These are phyloP conservation scores for Adelges cooleyi DNA, from an alignment of 1,140 invertebrate genomes.

Conservation along the genomic window DNA sequence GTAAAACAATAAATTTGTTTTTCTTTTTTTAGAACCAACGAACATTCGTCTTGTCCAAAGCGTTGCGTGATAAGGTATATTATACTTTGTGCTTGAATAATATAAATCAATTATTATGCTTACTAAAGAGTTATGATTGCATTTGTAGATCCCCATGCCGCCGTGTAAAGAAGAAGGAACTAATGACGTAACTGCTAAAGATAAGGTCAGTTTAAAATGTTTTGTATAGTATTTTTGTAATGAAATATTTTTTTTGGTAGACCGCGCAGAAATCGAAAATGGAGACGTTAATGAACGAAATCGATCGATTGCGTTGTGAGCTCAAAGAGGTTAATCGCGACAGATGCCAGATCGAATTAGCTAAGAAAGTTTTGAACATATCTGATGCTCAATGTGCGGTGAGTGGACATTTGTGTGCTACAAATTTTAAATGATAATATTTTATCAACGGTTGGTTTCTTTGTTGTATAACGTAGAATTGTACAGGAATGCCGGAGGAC, in stretches of 20 bases:
- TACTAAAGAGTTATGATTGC: too few species aligned
- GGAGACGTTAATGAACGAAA: not conserved
- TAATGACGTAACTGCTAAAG: too few species aligned
- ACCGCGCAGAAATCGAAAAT: not conserved
- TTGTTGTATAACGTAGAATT: not conserved
- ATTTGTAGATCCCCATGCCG: too few species aligned
- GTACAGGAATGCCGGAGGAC: not conserved
- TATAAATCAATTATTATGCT: not conserved
- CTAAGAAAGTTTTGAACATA: constrained; percentile 10
- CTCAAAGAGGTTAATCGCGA: not conserved
- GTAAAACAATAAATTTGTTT: not conserved
- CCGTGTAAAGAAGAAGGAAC: too few species aligned
- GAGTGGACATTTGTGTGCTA: not conserved
- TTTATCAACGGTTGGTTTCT: too few species aligned
- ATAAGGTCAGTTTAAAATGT: too few species aligned
- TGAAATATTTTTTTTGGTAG: too few species aligned
- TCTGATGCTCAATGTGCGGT: not conserved
- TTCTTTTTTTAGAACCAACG: constrained; percentile 5
- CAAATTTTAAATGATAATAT: too few species aligned
- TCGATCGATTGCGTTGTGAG: not conserved
- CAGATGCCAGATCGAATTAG: constrained; percentile 1
- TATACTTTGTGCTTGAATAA: not conserved
- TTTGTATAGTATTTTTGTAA: too few species aligned
- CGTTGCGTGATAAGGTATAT: not conserved
- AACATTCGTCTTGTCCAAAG: not conserved